Base-by-base conservation (phyloP, 2,888 invertebrate genomes). In the Mylabris sibirica region DNA sequence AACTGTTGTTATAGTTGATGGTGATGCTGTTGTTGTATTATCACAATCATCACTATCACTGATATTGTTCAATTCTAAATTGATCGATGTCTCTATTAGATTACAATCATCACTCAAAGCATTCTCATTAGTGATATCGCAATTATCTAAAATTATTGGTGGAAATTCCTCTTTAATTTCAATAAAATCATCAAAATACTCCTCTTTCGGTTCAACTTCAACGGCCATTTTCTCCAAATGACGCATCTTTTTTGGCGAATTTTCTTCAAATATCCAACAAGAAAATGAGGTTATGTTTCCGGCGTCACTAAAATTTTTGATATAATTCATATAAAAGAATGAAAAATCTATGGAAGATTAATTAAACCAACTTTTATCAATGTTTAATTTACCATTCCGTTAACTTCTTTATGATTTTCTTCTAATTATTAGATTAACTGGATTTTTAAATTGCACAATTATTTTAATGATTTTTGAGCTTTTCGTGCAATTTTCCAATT, bases 91-190 rank as follows among this genome's bases (percentile, higher is more conserved):
- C 6, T 72, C 75, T 26, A 69, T 70, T 22, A 75, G 70, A 65
- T 72, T 73, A 20, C 77, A 76, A 35, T 78, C 77, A 60, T 78
- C 78, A 65, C 76, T 76, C 17, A 68, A 67, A 68, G 77, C 77
- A 57, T 57, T 22, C 14, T 76, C 75, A 59, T 65, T 66, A 1
- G 57, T 22, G 22, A 57, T 71, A 49, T 72, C 67, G 44, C 67
- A 69, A 41, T 69, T 75, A 8, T 73, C 75, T 35, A 78, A 68
- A 34, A 74, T 73, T 60, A 77, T 65, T 24, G 67, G 72, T 9
- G 75, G 72, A 20, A 76, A 74, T 68, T 78, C 78, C 30, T 77
- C 75, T 66, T 80, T 79, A 30, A 78, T 78, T 38, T 77, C 77
- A 8, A 75, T 65, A 17, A 79, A 68, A 44, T 57, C 63, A 11